Percentiles rank a stretch among this genome's conserved stretches.
These are phyloP conservation scores for Frankliniella intonsa DNA, from an alignment of 2,888 invertebrate species.

Conservation along the genomic window DNA sequence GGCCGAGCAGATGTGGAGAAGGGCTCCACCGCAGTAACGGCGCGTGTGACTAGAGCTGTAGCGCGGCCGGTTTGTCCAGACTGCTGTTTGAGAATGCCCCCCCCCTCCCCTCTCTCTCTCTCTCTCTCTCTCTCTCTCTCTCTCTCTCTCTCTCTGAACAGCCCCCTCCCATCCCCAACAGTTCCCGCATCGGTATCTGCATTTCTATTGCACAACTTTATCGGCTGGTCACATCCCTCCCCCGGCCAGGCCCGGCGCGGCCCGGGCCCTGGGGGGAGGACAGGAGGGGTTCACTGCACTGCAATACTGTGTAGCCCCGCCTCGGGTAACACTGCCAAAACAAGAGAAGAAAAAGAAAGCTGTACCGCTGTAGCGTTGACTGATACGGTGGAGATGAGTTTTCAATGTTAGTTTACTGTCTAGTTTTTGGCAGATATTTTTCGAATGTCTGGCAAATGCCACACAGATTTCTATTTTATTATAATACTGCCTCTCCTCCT, in stretches of 20 bases:
- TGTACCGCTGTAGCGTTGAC: no score
- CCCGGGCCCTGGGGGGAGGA: background rate
- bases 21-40: background rate
- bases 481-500: no score
- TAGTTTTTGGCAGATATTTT: no score
- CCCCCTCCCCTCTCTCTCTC: background rate
- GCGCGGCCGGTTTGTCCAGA: background rate
- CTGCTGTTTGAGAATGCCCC: background rate
- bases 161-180: background rate
- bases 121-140: background rate
- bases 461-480: no score
- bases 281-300: background rate
- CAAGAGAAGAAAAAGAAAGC: no score
- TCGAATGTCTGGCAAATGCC: no score
- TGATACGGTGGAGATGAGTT: no score
- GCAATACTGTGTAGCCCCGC: no score
- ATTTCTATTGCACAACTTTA: constrained; percentile 3
- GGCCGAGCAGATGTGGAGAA: background rate
- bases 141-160: background rate
- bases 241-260: no score
- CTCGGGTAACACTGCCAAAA: no score
- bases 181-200: background rate
- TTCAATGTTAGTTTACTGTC: no score
- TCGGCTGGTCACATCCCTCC: background rate
- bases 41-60: no score